Evolutionary conservation across 2,797 vertebrate species (phyloP).

Genomic region (Characodon lateralis): DNA sequence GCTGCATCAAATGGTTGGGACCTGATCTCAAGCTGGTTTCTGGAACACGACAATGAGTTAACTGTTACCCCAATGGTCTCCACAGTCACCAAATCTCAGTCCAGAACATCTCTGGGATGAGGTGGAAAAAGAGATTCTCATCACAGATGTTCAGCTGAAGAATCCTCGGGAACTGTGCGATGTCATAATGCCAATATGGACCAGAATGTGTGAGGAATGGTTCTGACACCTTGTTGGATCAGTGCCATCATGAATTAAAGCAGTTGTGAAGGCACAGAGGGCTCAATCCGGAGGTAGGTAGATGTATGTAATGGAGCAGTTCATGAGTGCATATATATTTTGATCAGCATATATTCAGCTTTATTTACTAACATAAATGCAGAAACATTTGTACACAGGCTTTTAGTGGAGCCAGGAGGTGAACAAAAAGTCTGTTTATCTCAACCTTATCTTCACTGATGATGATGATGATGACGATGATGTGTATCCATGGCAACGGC

Average conservation of each 20-base stretch:
- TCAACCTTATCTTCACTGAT: not conserved
- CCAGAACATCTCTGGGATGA: not conserved
- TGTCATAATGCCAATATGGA: not conserved
- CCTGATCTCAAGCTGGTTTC: not conserved
- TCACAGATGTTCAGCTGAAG: not conserved
- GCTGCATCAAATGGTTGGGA: too few species aligned
- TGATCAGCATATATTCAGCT: not conserved
- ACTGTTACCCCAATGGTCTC: not conserved
- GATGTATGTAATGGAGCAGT: not conserved
- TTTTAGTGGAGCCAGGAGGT: too few species aligned
- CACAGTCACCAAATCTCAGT: not conserved
- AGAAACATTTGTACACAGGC: not conserved
- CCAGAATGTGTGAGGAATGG: not conserved
- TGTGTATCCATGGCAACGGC: slow-evolving; percentile 3
- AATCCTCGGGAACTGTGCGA: not conserved
- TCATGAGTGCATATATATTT: not conserved
- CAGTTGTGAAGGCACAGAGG: not conserved
- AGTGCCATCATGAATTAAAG: not conserved
- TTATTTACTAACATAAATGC: not conserved
- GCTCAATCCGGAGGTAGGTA: not conserved
- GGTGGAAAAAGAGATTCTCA: not conserved
- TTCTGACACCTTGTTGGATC: not conserved
- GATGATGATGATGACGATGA: too few species aligned
- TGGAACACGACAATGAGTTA: not conserved
- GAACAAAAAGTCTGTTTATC: not conserved